These are phyloP conservation scores for Cydia splendana DNA, from an alignment of 1,140 invertebrate genomes.

Conservation along the genomic window DNA sequence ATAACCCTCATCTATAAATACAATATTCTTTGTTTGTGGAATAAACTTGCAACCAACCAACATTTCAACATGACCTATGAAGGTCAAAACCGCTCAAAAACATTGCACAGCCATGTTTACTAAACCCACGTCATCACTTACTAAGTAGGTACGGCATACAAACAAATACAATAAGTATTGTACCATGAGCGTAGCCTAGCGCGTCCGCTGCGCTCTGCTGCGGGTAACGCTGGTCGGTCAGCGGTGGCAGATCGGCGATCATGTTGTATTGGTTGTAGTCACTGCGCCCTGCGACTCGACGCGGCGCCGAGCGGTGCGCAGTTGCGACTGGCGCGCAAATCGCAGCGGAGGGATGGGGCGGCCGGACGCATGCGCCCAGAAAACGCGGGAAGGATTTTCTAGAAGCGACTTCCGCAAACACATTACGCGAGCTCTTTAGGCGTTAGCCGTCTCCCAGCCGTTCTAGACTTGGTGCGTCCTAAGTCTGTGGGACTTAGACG, in stretches of 20 bases:
- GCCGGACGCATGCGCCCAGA: constrained; percentile 63
- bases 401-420: constrained; percentile 54
- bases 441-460: constrained; percentile 2
- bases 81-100: background rate
- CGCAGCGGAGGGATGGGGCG: constrained; percentile 57
- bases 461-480: constrained; percentile 5
- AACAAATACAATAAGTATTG: constrained; percentile 42
- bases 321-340: constrained; percentile 69
- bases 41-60: background rate
- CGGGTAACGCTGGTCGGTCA: constrained; percentile 53
- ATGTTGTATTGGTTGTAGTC: constrained; percentile 53
- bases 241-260: constrained; percentile 64
- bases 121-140: constrained; percentile 40
- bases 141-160: constrained; percentile 60
- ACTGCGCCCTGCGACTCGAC: constrained; percentile 44
- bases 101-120: constrained; percentile 1
- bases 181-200: constrained; percentile 35
- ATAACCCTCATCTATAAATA: background rate
- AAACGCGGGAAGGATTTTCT: constrained; percentile 72
- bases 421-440: background rate
- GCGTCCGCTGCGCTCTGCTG: constrained; percentile 42
- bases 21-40: too few species aligned
- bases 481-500: background rate
- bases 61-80: background rate
- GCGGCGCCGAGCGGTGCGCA: constrained; percentile 64